phyloP scores from a whole-genome alignment of 2,888 invertebrate species.

The Epiblema foenella region DNA sequence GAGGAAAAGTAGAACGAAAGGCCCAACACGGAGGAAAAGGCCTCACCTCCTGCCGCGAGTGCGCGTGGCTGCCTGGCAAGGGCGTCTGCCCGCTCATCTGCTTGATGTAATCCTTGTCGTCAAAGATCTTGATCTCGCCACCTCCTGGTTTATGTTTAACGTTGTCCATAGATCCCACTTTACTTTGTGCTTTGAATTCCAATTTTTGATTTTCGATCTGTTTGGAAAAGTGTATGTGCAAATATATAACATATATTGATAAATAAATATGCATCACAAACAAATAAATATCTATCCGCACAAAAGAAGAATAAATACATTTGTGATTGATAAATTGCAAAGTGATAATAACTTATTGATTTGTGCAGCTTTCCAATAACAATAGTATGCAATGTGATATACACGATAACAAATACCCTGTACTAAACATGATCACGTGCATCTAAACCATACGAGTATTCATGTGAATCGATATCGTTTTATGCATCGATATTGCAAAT shows the following conservation, averaged over 20 bases:
- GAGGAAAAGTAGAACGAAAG: constrained; percentile 51
- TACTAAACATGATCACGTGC: constrained; percentile 62
- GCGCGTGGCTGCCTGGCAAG: constrained; percentile 68
- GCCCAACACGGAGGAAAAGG: constrained; percentile 53
- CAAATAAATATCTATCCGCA: constrained; percentile 37
- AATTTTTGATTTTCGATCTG: constrained; percentile 96
- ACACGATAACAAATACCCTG: constrained; percentile 48
- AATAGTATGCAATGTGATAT: constrained; percentile 45
- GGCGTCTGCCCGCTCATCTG: constrained; percentile 86
- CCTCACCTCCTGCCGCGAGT: constrained; percentile 83
- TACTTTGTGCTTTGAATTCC: constrained; percentile 96
- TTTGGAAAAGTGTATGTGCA: constrained; percentile 75
- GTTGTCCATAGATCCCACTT: constrained; percentile 96
- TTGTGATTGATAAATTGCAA: constrained; percentile 51
- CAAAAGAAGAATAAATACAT: constrained; percentile 22
- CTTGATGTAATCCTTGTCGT: constrained; percentile 95
- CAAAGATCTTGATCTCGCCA: constrained; percentile 96
- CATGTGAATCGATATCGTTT: constrained; percentile 50
- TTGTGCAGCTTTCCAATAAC: constrained; percentile 46
- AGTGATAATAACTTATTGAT: constrained; percentile 44
- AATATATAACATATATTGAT: constrained; percentile 58
- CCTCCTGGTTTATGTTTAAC: constrained; percentile 96
- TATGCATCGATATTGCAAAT: constrained; percentile 22
- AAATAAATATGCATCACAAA: constrained; percentile 47
- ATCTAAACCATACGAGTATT: constrained; percentile 57